phyloP scores from a whole-genome alignment of 2,797 vertebrate species.

The Tadarida brasiliensis region DNA sequence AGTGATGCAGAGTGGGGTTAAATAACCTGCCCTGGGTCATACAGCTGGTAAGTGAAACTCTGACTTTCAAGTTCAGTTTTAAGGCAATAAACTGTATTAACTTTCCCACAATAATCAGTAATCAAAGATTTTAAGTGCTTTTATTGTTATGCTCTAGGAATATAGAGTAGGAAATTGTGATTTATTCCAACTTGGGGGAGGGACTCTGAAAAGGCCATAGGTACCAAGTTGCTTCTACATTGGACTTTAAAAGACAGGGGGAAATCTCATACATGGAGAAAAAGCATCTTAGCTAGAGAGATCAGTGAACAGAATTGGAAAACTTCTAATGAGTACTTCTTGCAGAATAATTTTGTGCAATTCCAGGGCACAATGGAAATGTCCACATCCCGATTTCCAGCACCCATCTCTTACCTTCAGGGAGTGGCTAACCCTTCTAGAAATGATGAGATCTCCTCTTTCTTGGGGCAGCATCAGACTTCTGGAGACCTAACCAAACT shows the following conservation, averaged over 20 bases:
- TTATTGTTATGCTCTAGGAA: not conserved
- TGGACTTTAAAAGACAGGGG: constrained; percentile 25
- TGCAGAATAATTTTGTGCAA: not conserved
- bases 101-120: not conserved
- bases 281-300: constrained; percentile 18
- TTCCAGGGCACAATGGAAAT: constrained; percentile 3
- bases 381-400: not conserved
- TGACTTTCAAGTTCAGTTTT: not conserved
- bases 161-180: not conserved
- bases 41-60: not conserved
- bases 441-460: not conserved
- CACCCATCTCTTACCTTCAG: not conserved
- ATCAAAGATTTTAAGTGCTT: not conserved
- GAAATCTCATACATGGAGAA: not conserved
- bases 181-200: not conserved
- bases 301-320: constrained; percentile 15
- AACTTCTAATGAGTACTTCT: not conserved
- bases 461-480: not conserved
- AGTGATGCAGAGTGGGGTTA: not conserved
- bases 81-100: not conserved
- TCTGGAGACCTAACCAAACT: not conserved
- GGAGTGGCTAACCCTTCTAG: not conserved
- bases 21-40: not conserved
- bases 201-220: not conserved
- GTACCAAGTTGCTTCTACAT: not conserved